Evolutionary conservation across 2,797 vertebrate genomes (phyloP), one percentile per base, ranked within the genome.

Genomic region (Takifugu rubripes): DNA sequence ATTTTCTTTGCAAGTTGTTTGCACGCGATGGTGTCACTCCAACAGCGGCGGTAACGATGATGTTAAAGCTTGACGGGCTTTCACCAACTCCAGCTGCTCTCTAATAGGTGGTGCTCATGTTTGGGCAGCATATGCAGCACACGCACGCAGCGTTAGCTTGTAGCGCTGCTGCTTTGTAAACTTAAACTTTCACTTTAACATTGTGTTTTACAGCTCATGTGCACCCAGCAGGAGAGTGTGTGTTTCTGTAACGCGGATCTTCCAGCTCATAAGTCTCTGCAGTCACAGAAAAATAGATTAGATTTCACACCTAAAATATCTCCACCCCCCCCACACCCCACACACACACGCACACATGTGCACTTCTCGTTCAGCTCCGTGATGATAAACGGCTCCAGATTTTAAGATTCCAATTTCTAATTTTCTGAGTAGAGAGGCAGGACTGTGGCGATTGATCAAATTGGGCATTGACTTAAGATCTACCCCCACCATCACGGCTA

Each of bases 381-480:
- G 76, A 90, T 91, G 89, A 92, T 90, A 78, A 91, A 91, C 89
- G 86, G 87, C 86, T 78, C 66, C 84, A 90, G 88, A 91, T 90
- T 90, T 89, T 84, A 88, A 87, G 87, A 91, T 90, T 91, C 88
- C 89, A 86, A 88, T 91, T 91, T 92, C 88, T 91, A 91, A 92
- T 92, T 91, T 91, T 91, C 87, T 77, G 84, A 90, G 88, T 83
- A 83, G 82, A 83, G 87, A 90, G 92, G 90, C 90, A 89, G 86
- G 87, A 86, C 86, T 72, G 65, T 70, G 78, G 87, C 86, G 78
- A 92, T 92, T 90, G 89, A 92, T 93, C 90, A 92, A 88, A 86
- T 85, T 79, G 87, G 88, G 88, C 82, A 88, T 88, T 72, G 66
- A 87, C 83, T 89, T 88, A 72, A 88, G 75, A 74, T 45, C 66